A percentile compares a stretch with the other conserved stretches of the same genome.
Conservation (phyloP, 2,888 invertebrate genomes). For the Mythimna lalbum region DNA sequence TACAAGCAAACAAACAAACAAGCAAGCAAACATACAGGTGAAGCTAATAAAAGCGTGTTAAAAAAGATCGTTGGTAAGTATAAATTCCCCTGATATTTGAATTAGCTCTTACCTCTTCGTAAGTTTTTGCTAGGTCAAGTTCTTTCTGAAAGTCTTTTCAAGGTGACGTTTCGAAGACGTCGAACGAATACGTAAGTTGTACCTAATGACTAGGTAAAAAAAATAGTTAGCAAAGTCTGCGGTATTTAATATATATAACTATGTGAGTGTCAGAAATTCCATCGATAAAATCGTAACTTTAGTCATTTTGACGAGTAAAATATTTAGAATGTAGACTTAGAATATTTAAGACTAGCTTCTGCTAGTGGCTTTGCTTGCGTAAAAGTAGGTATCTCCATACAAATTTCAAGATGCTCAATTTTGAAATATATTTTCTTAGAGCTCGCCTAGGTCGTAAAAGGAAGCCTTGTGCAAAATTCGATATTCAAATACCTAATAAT, state of each 20-base stretch:
- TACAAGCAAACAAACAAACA: no score
- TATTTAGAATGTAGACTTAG: not conserved
- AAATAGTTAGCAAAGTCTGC: slow-evolving; percentile 20
- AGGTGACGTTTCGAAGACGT: slow-evolving; percentile 11
- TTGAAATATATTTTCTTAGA: no score
- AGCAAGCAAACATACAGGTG: no score
- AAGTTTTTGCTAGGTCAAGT: slow-evolving; percentile 5
- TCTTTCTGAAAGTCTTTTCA: slow-evolving; percentile 23
- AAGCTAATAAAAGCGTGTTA: no score
- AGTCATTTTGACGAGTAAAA: slow-evolving; percentile 7
- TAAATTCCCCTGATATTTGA: no score
- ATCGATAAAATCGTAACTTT: slow-evolving; percentile 27
- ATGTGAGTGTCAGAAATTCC: slow-evolving; percentile 21
- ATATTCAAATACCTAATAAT: no score
- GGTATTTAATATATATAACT: slow-evolving; percentile 17
- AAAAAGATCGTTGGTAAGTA: no score
- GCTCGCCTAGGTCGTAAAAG: no score
- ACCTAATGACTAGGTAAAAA: slow-evolving; percentile 3
- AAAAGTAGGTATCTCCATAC: no score
- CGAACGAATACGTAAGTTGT: slow-evolving; percentile 3
- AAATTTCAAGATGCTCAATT: no score
- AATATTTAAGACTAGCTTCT: not conserved
- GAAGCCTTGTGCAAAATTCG: no score
- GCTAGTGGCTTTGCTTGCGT: no score
- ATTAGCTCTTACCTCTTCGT: not conserved